Percentiles rank a stretch among this genome's conserved stretches.
These are phyloP conservation scores for Scyliorhinus canicula DNA, from an alignment of 2,797 vertebrate genomes.

Conservation along the genomic window DNA sequence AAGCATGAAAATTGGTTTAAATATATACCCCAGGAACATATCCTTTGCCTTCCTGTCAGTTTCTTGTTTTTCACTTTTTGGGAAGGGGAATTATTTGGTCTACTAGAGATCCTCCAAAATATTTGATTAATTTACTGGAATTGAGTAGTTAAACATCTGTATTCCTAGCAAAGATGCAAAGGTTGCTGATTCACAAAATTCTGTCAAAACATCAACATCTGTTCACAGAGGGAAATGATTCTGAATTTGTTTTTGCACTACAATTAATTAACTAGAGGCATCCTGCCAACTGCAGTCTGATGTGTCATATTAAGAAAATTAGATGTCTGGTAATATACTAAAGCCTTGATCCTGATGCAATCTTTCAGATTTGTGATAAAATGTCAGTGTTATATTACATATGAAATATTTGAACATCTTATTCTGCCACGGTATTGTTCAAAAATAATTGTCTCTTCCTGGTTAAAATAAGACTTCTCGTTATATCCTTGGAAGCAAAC, in stretches of 20 bases:
- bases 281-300: background rate
- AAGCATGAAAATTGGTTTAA: background rate
- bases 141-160: background rate
- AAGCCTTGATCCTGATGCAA: background rate
- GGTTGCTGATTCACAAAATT: background rate
- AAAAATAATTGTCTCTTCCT: background rate
- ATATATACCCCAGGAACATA: background rate
- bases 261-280: background rate
- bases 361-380: background rate
- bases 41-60: background rate
- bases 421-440: background rate
- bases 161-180: background rate
- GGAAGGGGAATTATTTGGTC: background rate
- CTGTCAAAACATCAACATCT: background rate
- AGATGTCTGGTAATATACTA: background rate
- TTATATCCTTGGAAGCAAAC: background rate
- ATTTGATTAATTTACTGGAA: background rate
- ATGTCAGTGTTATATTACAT: background rate
- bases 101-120: background rate
- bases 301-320: background rate
- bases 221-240: background rate
- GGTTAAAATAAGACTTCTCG: background rate
- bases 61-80: background rate
- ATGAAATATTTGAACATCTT: background rate
- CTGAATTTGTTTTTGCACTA: background rate